Base-by-base conservation (phyloP, 2,113 vertebrate genomes). In the Bubo bubo region DNA sequence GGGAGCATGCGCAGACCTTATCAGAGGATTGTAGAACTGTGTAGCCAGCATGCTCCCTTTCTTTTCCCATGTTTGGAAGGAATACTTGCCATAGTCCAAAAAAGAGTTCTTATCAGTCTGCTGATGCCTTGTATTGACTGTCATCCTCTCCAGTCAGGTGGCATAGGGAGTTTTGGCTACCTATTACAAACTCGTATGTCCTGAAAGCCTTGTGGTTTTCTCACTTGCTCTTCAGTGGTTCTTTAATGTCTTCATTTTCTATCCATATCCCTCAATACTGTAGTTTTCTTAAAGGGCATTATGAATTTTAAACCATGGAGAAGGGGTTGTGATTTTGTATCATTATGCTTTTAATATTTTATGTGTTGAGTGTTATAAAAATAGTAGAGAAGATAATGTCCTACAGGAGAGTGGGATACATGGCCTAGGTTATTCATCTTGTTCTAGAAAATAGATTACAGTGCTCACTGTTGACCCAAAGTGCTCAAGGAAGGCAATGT, bases 51-150 rank as follows among this genome's bases (percentile, higher is more conserved):
- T 0, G 9, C 56, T 45, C 6, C 0, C 60, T 86, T 22, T 60
- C 72, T 55, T 62, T 81, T 87, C 63, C 95, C 83, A 49, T 92
- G 79, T 97, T 89, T 93, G 91, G 83, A 95, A 89, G 53, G 79
- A 84, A n/a, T 11, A 28, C 55, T 76, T 92, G 67, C 66, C 37
- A 8, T 50, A 50, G 66, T 81, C 86, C 22, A 47, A 75, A 91
- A 90, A 88, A 92, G 32, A 55, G 20, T 59, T 66, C 56, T 96
- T 96, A 75, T 66, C 82, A 89, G 9, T 55, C 41, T 83, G 37
- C 43, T 92, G 76, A 39, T 94, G 59, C 82, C 34, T 68, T 80
- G 8, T 59, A 45, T 63, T 95, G 72, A n/a, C 79, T 91, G 60
- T 75, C 68, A 73, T 92, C 60, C 64, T 55, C 32, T 91, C 2